These are phyloP conservation scores for Halocynthia roretzi DNA, from an alignment of 23 tunicate species.

Conservation along the genomic window DNA sequence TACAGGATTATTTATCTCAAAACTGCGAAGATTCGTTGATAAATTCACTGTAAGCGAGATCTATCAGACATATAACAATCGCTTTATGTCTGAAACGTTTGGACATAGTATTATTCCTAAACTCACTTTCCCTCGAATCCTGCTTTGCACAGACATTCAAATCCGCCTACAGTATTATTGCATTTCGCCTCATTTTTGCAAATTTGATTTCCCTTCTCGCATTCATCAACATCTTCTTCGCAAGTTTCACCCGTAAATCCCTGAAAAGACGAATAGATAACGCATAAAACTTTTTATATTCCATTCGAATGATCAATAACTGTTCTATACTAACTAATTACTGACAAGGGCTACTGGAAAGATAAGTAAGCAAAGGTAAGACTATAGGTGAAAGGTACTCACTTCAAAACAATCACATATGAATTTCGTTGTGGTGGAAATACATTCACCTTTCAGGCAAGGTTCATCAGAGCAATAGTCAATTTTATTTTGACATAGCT, in stretches of 20 bases:
- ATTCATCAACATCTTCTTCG: slow-evolving; percentile 51
- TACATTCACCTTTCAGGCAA: too few relatives aligned
- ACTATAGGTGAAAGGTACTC: neutral
- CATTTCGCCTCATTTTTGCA: slow-evolving; percentile 30
- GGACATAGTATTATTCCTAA: neutral
- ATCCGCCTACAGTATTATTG: slow-evolving; percentile 9
- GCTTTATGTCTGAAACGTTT: too few relatives aligned
- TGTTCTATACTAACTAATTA: neutral
- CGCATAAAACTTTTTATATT: neutral
- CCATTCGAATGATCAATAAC: neutral
- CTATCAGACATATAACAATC: too few relatives aligned
- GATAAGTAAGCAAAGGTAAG: neutral
- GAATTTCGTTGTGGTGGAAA: neutral
- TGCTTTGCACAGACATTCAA: neutral
- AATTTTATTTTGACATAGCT: too few relatives aligned
- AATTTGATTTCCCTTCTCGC: slow-evolving; percentile 19
- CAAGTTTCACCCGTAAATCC: slow-evolving; percentile 10
- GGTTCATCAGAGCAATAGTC: too few relatives aligned
- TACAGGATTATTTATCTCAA: too few relatives aligned
- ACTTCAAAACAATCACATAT: slow-evolving; percentile 10
- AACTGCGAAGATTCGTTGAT: too few relatives aligned
- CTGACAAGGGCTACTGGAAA: neutral
- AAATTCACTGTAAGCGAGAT: too few relatives aligned
- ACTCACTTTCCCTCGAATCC: slow-evolving; percentile 19
- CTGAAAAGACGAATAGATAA: neutral